phyloP scores from a whole-genome alignment of 2,113 vertebrate genomes.

The Nettapus auritus region DNA sequence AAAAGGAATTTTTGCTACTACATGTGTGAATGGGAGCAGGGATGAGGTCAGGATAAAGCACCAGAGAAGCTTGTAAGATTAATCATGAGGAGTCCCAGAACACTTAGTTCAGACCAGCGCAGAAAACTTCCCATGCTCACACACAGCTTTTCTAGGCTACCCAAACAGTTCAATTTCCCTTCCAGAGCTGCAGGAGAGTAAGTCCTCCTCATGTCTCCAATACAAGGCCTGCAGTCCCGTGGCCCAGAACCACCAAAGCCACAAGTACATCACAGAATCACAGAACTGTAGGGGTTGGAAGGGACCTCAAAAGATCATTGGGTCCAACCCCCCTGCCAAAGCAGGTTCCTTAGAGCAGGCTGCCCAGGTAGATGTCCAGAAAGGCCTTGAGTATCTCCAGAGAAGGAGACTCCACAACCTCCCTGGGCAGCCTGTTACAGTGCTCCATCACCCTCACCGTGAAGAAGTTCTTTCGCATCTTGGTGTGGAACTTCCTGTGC shows the following conservation, averaged over 20 bases:
- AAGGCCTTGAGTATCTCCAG: too few relatives aligned
- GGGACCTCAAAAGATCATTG: too few relatives aligned
- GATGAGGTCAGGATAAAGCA: not conserved
- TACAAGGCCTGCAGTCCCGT: accelerated
- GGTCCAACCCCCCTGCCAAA: too few relatives aligned
- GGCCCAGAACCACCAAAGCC: not conserved
- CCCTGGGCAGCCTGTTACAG: too few relatives aligned
- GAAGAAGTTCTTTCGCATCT: too few relatives aligned
- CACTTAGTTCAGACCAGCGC: not conserved
- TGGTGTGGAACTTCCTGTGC: too few relatives aligned
- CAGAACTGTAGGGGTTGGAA: too few relatives aligned
- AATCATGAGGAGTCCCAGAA: not conserved
- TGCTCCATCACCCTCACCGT: too few relatives aligned
- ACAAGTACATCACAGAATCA: accelerated
- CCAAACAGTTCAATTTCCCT: not conserved
- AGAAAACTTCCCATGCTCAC: not conserved
- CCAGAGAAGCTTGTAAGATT: not conserved
- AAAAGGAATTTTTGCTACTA: not conserved
- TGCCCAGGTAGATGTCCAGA: too few relatives aligned
- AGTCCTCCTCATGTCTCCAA: not conserved
- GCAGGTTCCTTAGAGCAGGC: too few relatives aligned
- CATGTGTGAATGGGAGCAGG: not conserved
- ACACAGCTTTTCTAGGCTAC: not conserved
- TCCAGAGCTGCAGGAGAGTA: accelerated
- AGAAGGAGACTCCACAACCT: too few relatives aligned